Evolutionary conservation across 2,797 vertebrate species (phyloP).

Genomic region (Semaprochilodus insignis): DNA sequence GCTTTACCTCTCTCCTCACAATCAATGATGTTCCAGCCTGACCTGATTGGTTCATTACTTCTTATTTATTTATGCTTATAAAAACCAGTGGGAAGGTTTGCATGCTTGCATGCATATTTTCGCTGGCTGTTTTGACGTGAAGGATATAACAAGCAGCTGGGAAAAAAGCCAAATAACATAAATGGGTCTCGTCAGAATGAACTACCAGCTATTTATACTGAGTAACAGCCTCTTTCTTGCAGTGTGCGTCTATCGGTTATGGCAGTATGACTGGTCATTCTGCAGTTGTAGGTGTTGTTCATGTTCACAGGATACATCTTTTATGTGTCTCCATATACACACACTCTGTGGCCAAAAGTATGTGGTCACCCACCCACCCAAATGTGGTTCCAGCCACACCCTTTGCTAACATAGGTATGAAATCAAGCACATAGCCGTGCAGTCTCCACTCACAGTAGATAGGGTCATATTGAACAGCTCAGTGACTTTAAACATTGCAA

Average conservation of each 20-base stretch:
- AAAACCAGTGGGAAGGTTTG: background rate
- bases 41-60: background rate
- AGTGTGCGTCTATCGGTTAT: background rate
- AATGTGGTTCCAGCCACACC: too few species aligned
- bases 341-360: too few species aligned
- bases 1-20: background rate
- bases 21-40: slow-evolving; percentile 11
- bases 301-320: too few species aligned
- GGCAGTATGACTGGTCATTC: background rate
- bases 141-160: slow-evolving; percentile 3
- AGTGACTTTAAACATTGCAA: too few species aligned
- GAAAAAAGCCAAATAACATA: background rate
- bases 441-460: too few species aligned
- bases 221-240: background rate
- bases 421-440: too few species aligned
- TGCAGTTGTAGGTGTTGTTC: too few species aligned
- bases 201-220: background rate
- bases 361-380: too few species aligned
- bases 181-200: background rate
- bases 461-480: too few species aligned
- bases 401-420: too few species aligned
- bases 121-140: slow-evolving; percentile 25
- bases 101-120: background rate
- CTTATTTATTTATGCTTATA: background rate
- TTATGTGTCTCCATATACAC: too few species aligned